Base-by-base conservation (phyloP, 2,888 invertebrate species). In the Hirtodrosophila cameraria region DNA sequence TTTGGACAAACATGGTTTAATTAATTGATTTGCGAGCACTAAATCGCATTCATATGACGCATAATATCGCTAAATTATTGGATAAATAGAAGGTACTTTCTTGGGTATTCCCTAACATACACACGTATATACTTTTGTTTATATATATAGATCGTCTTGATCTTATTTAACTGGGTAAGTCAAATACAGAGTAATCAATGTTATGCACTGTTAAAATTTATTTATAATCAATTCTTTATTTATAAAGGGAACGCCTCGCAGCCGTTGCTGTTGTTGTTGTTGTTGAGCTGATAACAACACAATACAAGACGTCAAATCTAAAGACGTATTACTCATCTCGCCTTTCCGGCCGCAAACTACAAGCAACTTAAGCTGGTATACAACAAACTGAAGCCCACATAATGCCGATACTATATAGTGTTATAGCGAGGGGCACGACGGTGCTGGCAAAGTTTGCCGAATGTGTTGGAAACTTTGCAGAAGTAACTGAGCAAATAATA, bases 321-420 rank as follows among this genome's bases (percentile, higher is more conserved):
- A 8, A 48, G 30, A 28, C 65, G 54, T 49, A 9, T 62, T 68
- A 75, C 27, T 52, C 30, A 54, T 53, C 20, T 55, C 60, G 72
- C 6, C 57, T 55, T 28, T 67, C 18, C 41, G 42, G 36, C 59
- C 48, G 11, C 9, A 36, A 27, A 16, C 20, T n/a, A n/a, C n/a
- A n/a, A n/a, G n/a, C n/a, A 52, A 28, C 41, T 50, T 18, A 28
- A 43, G 20, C 33, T 36, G 23, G 16, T 8, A 28, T 6, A 31
- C 28, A 31, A 23, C 38, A n/a, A n/a, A n/a, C n/a, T n/a, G 23
- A 39, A 9, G 46, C 46, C 58, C 39, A 23, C 63, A 80, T 15
- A 46, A 98, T 98, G 98, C 97, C 98, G 58, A 94, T 98, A 81
- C 92, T 98, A 69, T 98, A 96, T 90, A 95, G 96, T 89, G 96